Conservation (phyloP, 1,140 invertebrate genomes). For the Thaumetopoea pityocampa region DNA sequence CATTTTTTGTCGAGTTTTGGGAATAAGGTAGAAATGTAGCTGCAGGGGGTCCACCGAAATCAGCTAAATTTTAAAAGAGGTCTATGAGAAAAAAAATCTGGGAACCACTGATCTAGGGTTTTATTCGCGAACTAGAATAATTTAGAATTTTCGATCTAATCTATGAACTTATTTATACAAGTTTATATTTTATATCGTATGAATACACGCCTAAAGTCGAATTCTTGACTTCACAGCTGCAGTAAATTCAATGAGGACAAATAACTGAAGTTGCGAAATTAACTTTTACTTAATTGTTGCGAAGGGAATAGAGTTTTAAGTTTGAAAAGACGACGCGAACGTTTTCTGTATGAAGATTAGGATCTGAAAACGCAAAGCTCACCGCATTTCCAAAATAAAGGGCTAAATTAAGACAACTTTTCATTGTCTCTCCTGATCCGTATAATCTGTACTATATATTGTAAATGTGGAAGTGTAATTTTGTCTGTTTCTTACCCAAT, state of each 20-base stretch:
- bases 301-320: conserved; percentile 34
- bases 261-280: conserved; percentile 49
- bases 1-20: no score
- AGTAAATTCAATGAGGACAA: conserved; percentile 56
- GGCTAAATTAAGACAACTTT: neutral
- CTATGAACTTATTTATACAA: conserved; percentile 30
- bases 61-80: no score
- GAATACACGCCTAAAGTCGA: conserved; percentile 36
- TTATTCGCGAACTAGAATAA: neutral
- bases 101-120: no score
- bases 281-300: conserved; percentile 40
- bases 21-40: no score
- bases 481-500: no score
- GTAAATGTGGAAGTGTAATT: no score
- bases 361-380: neutral
- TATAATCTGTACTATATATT: no score
- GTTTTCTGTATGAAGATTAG: conserved; percentile 24
- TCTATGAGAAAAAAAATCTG: no score
- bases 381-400: neutral
- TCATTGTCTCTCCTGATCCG: no score
- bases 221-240: conserved; percentile 34
- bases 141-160: conserved; percentile 1
- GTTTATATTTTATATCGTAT: conserved; percentile 47
- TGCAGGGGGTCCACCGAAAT: no score
- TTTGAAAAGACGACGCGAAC: conserved; percentile 25